phyloP scores from a whole-genome alignment of 2,113 vertebrate genomes.

The Gadus chalcogrammus region DNA sequence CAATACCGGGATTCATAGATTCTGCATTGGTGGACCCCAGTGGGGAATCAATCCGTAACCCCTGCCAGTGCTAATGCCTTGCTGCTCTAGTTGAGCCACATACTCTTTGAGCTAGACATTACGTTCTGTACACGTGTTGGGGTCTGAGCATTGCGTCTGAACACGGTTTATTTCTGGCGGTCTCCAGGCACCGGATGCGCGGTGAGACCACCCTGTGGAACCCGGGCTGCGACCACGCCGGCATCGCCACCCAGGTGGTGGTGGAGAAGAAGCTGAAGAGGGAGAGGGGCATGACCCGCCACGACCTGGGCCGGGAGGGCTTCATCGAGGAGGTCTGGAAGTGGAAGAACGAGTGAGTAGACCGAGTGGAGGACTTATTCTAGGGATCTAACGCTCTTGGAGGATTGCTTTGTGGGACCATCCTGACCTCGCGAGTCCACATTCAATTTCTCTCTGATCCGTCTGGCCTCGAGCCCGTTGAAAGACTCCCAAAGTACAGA shows the following conservation, averaged over 20 bases:
- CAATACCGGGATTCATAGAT: no score
- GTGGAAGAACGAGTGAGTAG: constrained; percentile 90
- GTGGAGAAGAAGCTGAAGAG: constrained; percentile 90
- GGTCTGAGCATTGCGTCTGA: no score
- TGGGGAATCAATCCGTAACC: no score
- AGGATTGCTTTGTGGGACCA: neutral
- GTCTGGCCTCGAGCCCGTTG: no score
- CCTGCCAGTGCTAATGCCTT: no score
- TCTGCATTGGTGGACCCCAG: no score
- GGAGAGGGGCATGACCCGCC: constrained; percentile 77
- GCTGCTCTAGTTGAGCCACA: no score
- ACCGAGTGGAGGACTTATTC: neutral
- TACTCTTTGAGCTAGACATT: no score
- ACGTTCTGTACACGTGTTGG: no score
- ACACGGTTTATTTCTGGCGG: no score
- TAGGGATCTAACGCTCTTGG: neutral
- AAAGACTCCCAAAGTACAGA: no score
- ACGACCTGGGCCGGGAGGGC: constrained; percentile 83
- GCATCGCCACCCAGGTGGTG: constrained; percentile 92
- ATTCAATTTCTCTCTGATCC: neutral
- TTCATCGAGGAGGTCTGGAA: constrained; percentile 87
- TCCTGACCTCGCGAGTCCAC: neutral
- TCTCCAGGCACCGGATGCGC: constrained; percentile 84
- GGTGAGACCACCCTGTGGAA: constrained; percentile 90
- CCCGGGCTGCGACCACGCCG: constrained; percentile 89